Evolutionary conservation across 2,888 invertebrate species (phyloP), one percentile per base, ranked within the genome.

Genomic region (Conus canariensis): DNA sequence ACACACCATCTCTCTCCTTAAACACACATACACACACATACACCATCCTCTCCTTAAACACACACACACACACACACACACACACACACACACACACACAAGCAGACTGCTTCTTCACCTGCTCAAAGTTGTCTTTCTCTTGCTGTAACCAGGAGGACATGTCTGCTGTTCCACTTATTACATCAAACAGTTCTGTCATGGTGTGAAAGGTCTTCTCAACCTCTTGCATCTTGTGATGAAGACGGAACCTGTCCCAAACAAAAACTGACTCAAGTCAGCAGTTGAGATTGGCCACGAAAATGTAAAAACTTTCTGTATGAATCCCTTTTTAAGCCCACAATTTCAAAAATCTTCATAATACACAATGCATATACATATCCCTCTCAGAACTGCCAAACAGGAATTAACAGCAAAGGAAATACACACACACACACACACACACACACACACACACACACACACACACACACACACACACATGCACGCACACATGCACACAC

Each of bases 131-230:
- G 85, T 60, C 12, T 59, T 85, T 85, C 83, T 89, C 89, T 25
- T 89, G 85, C n/a, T 85, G 70, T 56, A 85, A 70, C 89, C 89
- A 89, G 7, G 56, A 5, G 6, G 74, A 8, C 85, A 85, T 89
- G 59, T 85, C 58, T 7, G 89, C 85, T 22, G 89, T 89, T 6
- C 89, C 89, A 1, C 16, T 30, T n/a, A 89, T 89, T 3, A 89
- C 89, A 60, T 89, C 89, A 89, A 89, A 89, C 59, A 89, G 16
- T 60, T 89, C 89, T 30, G 59, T 85, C 85, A 74, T 85, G 10
- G 56, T 30, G 64, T 74, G 85, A 58, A 89, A 85, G 1, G 60
- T 60, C 74, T 77, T 85, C 64, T 89, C 85, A 14, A 7, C 59
- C 67, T 58, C 85, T n/a, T 25, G 25, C 70, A 85, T 70, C 56